Conservation (phyloP, 2,113 vertebrate genomes). For the Aspiorhynchus laticeps region DNA sequence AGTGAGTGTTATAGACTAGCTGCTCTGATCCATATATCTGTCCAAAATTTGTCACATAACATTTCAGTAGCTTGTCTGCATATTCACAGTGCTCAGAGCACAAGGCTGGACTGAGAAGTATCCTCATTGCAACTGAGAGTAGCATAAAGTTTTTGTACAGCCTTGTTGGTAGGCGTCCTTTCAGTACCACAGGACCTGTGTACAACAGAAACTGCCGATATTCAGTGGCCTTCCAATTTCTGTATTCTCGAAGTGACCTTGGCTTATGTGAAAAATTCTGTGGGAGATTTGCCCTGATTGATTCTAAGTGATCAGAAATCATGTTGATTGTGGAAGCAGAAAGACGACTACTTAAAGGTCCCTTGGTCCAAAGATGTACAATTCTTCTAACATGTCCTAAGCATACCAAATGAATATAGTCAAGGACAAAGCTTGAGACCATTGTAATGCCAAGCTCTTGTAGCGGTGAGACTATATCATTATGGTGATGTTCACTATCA, state of each 20-base stretch:
- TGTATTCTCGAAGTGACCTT: not conserved
- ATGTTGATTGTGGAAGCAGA: not conserved
- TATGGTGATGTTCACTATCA: not conserved
- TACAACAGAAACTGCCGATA: no score
- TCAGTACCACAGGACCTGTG: no score
- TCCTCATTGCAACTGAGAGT: not conserved
- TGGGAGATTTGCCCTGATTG: not conserved
- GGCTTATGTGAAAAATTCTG: not conserved
- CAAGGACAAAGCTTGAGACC: not conserved
- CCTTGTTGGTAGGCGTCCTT: not conserved
- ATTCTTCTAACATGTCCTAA: conserved; percentile 1
- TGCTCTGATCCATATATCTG: not conserved
- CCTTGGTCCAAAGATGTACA: not conserved
- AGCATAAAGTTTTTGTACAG: not conserved
- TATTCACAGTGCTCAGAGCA: conserved; percentile 1
- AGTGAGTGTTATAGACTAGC: not conserved
- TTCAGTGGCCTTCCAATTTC: conserved; percentile 44
- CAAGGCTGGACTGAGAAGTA: conserved; percentile 21
- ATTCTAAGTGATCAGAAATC: conserved; percentile 16
- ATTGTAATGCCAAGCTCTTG: not conserved
- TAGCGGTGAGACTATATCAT: conserved; percentile 4
- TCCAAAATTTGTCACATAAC: conserved; percentile 15
- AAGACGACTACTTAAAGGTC: not conserved
- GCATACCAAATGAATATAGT: conserved; percentile 8
- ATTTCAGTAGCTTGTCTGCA: not conserved